Base-by-base conservation (phyloP, 2,888 invertebrate species). In the Limenitis camilla region DNA sequence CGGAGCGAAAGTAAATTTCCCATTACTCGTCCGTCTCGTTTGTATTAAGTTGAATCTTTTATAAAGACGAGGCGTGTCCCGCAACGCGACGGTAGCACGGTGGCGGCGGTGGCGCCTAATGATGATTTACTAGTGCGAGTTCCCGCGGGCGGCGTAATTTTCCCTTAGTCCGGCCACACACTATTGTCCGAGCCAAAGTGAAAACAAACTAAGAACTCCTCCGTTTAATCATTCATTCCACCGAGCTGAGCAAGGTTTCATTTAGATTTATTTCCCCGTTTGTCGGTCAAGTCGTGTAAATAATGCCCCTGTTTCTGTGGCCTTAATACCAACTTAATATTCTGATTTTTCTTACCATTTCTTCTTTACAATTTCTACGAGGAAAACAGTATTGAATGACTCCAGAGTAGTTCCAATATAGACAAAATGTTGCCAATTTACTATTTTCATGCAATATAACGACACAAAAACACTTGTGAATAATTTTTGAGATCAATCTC, bases 21-120 rank as follows among this genome's bases (percentile, higher is more conserved):
- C 55, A 55, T 79, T 78, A 77, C 68, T 78, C 70, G 71, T 65
- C 65, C 68, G 74, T 71, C 77, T 79, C 71, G 77, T 81, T 76
- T 76, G 79, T 81, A 78, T 79, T 75, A 77, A 72, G 73, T 72
- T 84, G 83, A 84, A 84, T 84, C 76, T 84, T 84, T 84, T 84
- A 83, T 84, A 81, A 80, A 80, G 78, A 80, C 76, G 67, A 74
- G 74, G 71, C 74, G 69, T 76, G 81, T 80, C 81, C 72, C 75
- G 65, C 66, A 63, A 61, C 63, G 19, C 19, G 19, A 19, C 19
- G 19, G 19, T 19, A 19, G 19, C 19, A n/a, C n/a, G n/a, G n/a
- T n/a, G 19, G 19, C 3, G 19, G 19, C 19, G 64, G 67, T 69
- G 62, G 63, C 63, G 59, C 68, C 78, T 85, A 85, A 85, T 85